phyloP scores from a whole-genome alignment of 1,140 invertebrate genomes.

The Cydia amplana region DNA sequence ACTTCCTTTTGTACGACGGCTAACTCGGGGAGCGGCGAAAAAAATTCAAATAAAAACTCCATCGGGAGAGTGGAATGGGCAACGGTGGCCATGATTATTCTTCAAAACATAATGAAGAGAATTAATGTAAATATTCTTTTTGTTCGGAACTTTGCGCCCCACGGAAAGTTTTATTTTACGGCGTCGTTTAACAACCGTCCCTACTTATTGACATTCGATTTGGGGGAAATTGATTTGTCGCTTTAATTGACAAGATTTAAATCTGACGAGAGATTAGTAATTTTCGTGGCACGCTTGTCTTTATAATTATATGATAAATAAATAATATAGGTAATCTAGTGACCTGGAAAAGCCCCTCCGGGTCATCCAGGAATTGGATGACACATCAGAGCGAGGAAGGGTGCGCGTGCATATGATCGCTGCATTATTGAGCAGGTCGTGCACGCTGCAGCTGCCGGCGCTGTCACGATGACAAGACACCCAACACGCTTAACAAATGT shows the following conservation, averaged over 20 bases:
- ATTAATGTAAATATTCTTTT: conserved; percentile 82
- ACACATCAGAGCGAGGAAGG: conserved; percentile 41
- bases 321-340: not conserved
- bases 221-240: conserved; percentile 79
- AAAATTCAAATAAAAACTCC: conserved; percentile 81
- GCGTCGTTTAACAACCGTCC: conserved; percentile 77
- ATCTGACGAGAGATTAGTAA: conserved; percentile 15
- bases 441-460: conserved; percentile 59
- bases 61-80: conserved; percentile 73
- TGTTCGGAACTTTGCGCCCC: conserved; percentile 72
- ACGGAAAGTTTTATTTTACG: conserved; percentile 79
- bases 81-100: conserved; percentile 79
- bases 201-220: conserved; percentile 80
- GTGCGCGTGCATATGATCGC: conserved; percentile 45
- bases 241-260: conserved; percentile 70
- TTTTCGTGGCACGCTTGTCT: not conserved
- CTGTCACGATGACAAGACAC: conserved; percentile 41
- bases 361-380: not conserved
- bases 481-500: conserved; percentile 67
- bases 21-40: conserved; percentile 68
- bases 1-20: conserved; percentile 78
- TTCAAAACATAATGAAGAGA: conserved; percentile 81
- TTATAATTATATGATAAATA: not conserved
- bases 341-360: not conserved
- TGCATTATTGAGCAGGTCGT: conserved; percentile 66